Percentiles rank a stretch among this genome's conserved stretches.
Evolutionary conservation across 2,888 invertebrate species (phyloP).

Genomic region (Sarcophaga caerulescens): DNA sequence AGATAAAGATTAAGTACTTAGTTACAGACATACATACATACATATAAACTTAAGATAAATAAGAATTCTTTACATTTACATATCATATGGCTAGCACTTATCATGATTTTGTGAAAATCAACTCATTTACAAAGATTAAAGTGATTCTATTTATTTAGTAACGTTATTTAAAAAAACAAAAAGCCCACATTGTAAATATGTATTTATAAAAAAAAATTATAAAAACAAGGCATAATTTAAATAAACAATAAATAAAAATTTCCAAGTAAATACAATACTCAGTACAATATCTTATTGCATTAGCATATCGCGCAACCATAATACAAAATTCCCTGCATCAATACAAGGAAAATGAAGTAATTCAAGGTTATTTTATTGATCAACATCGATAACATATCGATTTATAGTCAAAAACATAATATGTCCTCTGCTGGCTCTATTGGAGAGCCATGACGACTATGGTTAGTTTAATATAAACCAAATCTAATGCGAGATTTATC

Average conservation of each 20-base stretch:
- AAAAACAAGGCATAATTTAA: not conserved
- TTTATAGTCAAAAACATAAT: too few species aligned
- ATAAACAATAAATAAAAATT: not conserved
- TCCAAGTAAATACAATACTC: not conserved
- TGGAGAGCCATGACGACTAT: too few species aligned
- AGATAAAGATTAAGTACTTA: conserved; percentile 22
- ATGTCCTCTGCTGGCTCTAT: too few species aligned
- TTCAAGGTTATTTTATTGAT: too few species aligned
- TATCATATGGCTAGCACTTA: not conserved
- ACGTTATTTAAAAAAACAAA: not conserved
- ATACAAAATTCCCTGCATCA: too few species aligned
- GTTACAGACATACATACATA: too few species aligned
- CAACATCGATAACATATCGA: too few species aligned
- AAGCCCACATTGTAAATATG: conserved; percentile 17
- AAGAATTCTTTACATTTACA: not conserved
- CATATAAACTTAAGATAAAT: not conserved
- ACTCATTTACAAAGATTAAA: conserved; percentile 12
- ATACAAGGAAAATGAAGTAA: too few species aligned
- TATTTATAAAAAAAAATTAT: conserved; percentile 16
- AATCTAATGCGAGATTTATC: too few species aligned
- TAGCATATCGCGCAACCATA: too few species aligned
- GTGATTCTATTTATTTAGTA: conserved; percentile 26
- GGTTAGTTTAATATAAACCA: too few species aligned
- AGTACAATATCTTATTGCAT: too few species aligned
- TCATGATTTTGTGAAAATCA: conserved; percentile 1